These are phyloP conservation scores for Lepilemur ruficaudatus DNA, from an alignment of 2,797 vertebrate species.

Conservation along the genomic window DNA sequence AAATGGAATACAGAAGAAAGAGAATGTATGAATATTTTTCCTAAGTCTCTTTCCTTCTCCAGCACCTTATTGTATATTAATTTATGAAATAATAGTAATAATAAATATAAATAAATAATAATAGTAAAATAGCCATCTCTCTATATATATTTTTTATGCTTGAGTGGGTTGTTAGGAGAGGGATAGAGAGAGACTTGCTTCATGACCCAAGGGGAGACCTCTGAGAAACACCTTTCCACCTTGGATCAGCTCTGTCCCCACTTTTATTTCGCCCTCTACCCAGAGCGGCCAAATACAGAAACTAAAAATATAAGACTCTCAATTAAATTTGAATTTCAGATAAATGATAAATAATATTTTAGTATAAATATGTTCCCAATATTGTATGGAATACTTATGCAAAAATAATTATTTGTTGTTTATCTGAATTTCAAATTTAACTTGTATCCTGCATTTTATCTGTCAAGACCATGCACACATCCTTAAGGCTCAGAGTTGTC, in stretches of 20 bases:
- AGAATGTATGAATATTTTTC: background rate
- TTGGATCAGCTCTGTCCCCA: background rate
- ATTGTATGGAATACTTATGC: background rate
- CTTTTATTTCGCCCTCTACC: background rate
- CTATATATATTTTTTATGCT: background rate
- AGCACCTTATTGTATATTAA: background rate
- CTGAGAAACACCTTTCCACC: background rate
- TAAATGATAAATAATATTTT: background rate
- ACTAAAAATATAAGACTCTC: background rate
- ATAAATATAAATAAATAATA: background rate
- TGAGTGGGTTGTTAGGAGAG: background rate
- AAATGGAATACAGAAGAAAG: background rate
- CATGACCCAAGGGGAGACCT: background rate
- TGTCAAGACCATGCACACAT: background rate
- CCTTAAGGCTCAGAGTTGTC: background rate
- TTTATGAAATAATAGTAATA: background rate
- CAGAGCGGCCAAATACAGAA: background rate
- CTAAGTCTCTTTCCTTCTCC: background rate
- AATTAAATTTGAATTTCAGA: conserved; percentile 20
- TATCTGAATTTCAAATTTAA: background rate
- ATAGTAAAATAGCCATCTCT: background rate
- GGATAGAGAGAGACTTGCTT: background rate
- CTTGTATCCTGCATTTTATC: background rate
- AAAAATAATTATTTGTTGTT: background rate
- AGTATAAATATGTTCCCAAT: background rate